Conservation (phyloP, 2,113 vertebrate genomes). For the Leucoraja erinaceus region DNA sequence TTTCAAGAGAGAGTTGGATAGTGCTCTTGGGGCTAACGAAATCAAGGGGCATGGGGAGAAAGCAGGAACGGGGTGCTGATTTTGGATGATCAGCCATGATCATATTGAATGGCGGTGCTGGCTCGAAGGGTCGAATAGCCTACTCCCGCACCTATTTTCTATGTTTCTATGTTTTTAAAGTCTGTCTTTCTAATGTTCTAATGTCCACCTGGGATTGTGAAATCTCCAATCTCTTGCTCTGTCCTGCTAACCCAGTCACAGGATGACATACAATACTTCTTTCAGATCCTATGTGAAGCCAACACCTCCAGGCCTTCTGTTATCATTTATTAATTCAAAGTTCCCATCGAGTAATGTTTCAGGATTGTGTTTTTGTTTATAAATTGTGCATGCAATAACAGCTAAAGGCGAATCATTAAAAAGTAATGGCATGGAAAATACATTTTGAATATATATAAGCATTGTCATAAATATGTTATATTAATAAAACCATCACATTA, state of each 20-base stretch:
- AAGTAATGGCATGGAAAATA: slow-evolving; percentile 24
- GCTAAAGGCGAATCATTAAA: slow-evolving; percentile 35
- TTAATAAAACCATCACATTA: background rate
- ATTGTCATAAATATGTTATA: background rate
- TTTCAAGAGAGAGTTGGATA: too few relatives aligned
- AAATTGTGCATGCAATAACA: background rate
- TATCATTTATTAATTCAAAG: slow-evolving; percentile 14
- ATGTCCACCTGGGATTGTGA: background rate
- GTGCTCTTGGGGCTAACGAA: too few relatives aligned
- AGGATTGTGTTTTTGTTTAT: background rate
- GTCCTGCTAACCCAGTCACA: background rate
- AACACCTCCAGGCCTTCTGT: slow-evolving; percentile 18
- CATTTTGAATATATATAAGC: background rate
- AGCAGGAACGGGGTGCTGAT: too few relatives aligned
- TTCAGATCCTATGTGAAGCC: background rate
- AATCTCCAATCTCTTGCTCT: background rate
- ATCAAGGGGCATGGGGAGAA: too few relatives aligned
- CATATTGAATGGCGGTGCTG: too few relatives aligned
- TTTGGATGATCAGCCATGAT: too few relatives aligned
- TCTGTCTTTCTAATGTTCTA: background rate
- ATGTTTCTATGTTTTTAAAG: too few relatives aligned
- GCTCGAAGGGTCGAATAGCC: too few relatives aligned
- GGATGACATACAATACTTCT: background rate
- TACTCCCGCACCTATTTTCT: too few relatives aligned
- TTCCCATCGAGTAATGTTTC: background rate